These are phyloP conservation scores for Drosophila ustulata DNA, from an alignment of 2,888 invertebrate genomes.

Conservation along the genomic window DNA sequence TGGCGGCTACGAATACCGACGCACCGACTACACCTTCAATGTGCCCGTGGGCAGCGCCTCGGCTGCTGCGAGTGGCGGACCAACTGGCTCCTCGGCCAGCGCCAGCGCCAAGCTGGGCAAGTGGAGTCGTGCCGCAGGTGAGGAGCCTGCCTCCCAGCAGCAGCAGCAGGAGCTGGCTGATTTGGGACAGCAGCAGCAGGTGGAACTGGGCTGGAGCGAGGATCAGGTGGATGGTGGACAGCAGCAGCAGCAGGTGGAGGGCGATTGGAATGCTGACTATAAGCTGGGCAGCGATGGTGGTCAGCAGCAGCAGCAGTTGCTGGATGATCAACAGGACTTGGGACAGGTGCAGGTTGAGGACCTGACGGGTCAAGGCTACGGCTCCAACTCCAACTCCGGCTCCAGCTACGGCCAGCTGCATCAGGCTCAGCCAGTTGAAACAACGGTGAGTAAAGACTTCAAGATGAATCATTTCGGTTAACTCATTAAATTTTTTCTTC, in stretches of 20 bases:
- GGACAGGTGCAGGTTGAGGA: conserved; percentile 60
- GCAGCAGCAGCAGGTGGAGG: conserved; percentile 44
- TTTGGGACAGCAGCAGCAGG: conserved; percentile 52
- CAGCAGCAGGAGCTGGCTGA: conserved; percentile 52
- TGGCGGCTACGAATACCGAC: conserved; percentile 57
- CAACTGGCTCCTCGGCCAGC: conserved; percentile 53
- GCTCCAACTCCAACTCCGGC: conserved; percentile 5
- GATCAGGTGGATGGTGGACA: conserved; percentile 45
- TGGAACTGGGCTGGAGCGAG: conserved; percentile 43
- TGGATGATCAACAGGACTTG: conserved; percentile 19
- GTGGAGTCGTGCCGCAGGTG: conserved; percentile 57
- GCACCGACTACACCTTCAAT: conserved; percentile 60
- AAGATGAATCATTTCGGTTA: not conserved
- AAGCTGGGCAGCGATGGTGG: conserved; percentile 37
- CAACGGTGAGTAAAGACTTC: conserved; percentile 50
- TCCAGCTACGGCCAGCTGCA: conserved; percentile 37
- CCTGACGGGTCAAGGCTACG: conserved; percentile 28
- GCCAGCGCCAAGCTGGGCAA: conserved; percentile 55
- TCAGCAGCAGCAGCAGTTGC: conserved; percentile 51
- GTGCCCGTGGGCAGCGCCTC: conserved; percentile 51
- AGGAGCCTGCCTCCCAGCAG: conserved; percentile 63
- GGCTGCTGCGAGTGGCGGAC: conserved; percentile 59
- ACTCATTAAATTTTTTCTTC: not conserved
- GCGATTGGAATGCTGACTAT: conserved; percentile 42
- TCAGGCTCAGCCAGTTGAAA: conserved; percentile 21